These are phyloP conservation scores for Tyto alba DNA, from an alignment of 2,113 vertebrate genomes.

Conservation along the genomic window DNA sequence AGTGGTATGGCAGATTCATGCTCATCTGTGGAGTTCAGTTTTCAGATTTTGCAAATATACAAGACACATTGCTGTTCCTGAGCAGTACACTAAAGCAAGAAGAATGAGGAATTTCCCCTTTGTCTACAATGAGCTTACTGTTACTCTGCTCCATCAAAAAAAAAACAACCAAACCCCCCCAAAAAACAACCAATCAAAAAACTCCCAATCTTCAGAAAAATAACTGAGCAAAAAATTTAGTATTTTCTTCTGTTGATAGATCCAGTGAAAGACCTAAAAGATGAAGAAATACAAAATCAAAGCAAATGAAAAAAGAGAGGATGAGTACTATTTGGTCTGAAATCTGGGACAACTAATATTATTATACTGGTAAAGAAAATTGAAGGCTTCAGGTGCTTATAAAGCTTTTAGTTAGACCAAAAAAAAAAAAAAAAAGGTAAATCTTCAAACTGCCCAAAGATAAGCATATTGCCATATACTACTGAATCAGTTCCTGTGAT, in stretches of 20 bases:
- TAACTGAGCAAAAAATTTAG: neutral
- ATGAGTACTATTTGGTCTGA: neutral
- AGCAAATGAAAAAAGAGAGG: neutral
- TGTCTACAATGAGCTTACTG: neutral
- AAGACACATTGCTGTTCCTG: neutral
- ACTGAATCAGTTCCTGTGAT: neutral
- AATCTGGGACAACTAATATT: neutral
- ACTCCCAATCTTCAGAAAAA: neutral
- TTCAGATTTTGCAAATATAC: neutral
- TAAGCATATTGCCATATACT: neutral
- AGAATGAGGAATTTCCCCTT: neutral
- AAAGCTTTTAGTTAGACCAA: neutral
- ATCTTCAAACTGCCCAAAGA: neutral
- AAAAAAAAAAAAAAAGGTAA: neutral
- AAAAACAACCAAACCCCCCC: neutral
- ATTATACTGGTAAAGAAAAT: neutral
- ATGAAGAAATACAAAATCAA: neutral
- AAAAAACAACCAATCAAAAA: too few species aligned
- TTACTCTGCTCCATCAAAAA: neutral
- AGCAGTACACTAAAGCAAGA: neutral
- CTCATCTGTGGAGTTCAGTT: neutral
- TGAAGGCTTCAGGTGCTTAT: neutral
- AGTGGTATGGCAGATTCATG: neutral
- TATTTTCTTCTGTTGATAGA: neutral
- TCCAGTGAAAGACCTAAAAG: neutral